Percentiles rank a stretch among this genome's conserved stretches.
These are phyloP conservation scores for Ornithoptera alexandrae DNA, from an alignment of 2,888 invertebrate genomes.

Conservation along the genomic window DNA sequence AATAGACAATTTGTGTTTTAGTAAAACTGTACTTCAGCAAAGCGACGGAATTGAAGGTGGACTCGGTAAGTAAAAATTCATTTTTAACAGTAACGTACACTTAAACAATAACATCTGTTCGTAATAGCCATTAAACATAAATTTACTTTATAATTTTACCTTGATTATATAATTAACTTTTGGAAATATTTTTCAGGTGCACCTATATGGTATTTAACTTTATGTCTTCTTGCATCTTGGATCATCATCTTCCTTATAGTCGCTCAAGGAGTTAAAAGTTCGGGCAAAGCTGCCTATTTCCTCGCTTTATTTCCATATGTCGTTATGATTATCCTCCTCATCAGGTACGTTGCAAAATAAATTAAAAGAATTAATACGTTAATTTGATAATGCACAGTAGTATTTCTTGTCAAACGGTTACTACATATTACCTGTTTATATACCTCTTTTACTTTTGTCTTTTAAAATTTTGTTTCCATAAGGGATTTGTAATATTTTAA, in stretches of 20 bases:
- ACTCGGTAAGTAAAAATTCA: conserved; percentile 51
- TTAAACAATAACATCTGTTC: no score
- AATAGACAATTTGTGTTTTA: conserved; percentile 40
- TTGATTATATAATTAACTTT: neutral
- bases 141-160: no score
- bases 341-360: conserved; percentile 62
- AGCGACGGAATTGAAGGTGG: conserved; percentile 65
- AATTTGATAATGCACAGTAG: no score
- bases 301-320: conserved; percentile 93
- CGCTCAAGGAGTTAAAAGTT: conserved; percentile 86
- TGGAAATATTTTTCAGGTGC: conserved; percentile 53
- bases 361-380: neutral
- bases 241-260: conserved; percentile 84
- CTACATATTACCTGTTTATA: no score
- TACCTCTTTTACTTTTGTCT: no score
- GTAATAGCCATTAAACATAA: no score
- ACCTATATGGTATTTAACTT: conserved; percentile 84
- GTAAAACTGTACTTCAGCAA: conserved; percentile 62
- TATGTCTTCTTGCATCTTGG: conserved; percentile 85
- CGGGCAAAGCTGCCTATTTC: conserved; percentile 92
- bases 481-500: no score
- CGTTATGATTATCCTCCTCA: conserved; percentile 86
- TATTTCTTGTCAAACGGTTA: no score
- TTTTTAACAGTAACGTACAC: neutral
- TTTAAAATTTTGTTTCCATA: no score